Base-by-base conservation (phyloP, 1,140 invertebrate genomes). In the Coptotermes formosanus region DNA sequence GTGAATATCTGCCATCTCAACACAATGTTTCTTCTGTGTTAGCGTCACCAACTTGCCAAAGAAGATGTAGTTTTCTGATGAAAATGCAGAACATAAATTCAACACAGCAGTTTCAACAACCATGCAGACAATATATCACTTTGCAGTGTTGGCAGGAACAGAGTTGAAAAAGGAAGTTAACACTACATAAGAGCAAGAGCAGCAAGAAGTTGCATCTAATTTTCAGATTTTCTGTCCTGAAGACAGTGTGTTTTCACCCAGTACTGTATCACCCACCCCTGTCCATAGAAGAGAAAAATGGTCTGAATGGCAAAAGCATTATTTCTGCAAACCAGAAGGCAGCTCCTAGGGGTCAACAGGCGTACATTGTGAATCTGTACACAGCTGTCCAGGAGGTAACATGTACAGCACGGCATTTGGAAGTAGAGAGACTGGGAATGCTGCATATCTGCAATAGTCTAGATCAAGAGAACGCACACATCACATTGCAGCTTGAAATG, bases 251-350 rank as follows among this genome's bases (percentile, higher is more conserved):
- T 16, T 55, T 55, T 16, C 52, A 14, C 52, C 52, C 21, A 59
- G 84, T 9, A 30, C 88, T n/a, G 88, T 88, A 43, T 87, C 88
- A n/a, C 43, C 87, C 19, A 83, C 85, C 6, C 88, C 89, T 3
- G 87, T 87, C n/a, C 86, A 21, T 32, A 87, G 85, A 25, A 0
- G 86, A n/a, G 64, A 69, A 12, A n/a, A n/a, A 19, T 55, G 52
- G 52, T 55, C 52, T 55, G 9, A 55, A 16, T 55, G 52, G 52
- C 52, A 55, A 55, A 55, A 55, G 16, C 52, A 55, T 55, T 3
- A 55, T 55, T 55, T 55, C 52, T 55, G 9, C 16, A 55, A 19
- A 55, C 19, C 52, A 55, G 52, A 55, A 16, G 52, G 52, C 52
- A 55, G 52, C 16, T 55, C 52, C 11, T 9, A 55, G 19, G 52